Evolutionary conservation across 2,113 vertebrate genomes (phyloP).

Genomic region (Apteryx mantelli): DNA sequence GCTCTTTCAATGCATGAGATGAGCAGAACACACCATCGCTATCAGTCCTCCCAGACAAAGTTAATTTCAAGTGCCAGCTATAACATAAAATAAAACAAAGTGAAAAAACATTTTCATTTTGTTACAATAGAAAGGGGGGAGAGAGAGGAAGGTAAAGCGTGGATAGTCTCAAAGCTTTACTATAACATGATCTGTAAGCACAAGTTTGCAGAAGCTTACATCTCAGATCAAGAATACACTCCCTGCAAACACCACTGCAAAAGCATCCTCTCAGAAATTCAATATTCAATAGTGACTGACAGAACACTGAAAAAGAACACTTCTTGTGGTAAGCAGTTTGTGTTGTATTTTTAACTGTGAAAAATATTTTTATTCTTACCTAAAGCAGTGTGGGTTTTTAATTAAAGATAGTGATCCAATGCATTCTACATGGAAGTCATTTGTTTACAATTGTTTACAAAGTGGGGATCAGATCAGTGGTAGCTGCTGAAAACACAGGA

Average conservation of each 20-base stretch:
- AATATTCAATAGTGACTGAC: background rate
- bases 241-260: background rate
- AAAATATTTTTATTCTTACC: background rate
- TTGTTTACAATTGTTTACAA: background rate
- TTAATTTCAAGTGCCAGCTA: constrained; percentile 4
- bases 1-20: background rate
- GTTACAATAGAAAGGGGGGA: background rate
- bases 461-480: constrained; percentile 16
- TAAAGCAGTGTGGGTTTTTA: constrained; percentile 34
- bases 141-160: background rate
- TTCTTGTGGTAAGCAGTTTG: background rate
- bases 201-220: background rate
- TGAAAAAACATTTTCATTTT: background rate
- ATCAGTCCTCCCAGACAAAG: constrained; percentile 5
- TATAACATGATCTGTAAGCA: background rate
- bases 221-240: background rate
- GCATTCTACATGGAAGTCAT: background rate
- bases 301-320: background rate
- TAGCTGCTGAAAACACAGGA: constrained; percentile 60
- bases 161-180: background rate
- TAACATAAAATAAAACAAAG: constrained; percentile 1
- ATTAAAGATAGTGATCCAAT: background rate
- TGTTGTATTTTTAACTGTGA: background rate
- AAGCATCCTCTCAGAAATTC: background rate
- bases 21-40: background rate